These are phyloP conservation scores for Saccostrea glomerata DNA, from an alignment of 1,140 invertebrate genomes.

Conservation along the genomic window DNA sequence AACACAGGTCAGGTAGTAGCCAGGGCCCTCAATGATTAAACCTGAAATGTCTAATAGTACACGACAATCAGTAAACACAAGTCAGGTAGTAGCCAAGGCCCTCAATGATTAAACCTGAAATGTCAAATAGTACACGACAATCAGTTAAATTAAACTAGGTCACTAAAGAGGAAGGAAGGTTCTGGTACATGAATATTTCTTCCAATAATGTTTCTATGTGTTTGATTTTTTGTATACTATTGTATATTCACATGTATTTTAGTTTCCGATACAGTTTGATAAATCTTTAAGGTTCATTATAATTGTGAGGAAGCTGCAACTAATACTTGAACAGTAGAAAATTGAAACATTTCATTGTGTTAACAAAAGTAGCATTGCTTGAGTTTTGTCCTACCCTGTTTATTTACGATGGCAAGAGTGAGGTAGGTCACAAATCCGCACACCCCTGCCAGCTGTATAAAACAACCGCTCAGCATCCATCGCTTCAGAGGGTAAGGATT, in stretches of 20 bases:
- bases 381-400: constrained; percentile 61
- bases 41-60: constrained; percentile 60
- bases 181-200: no score
- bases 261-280: no score
- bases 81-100: constrained; percentile 73
- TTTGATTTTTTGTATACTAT: no score
- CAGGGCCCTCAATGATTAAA: constrained; percentile 66
- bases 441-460: constrained; percentile 68
- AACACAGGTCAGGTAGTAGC: constrained; percentile 68
- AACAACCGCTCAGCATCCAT: constrained; percentile 68
- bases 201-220: no score
- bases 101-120: constrained; percentile 69
- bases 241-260: no score
- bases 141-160: no score
- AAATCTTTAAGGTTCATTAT: no score
- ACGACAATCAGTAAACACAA: constrained; percentile 41
- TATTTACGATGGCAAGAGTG: constrained; percentile 62
- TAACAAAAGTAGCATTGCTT: no score
- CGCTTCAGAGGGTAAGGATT: constrained; percentile 53
- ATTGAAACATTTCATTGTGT: no score
- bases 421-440: constrained; percentile 71
- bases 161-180: no score
- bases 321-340: no score
- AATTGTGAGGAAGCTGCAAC: no score
- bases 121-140: not conserved